Base-by-base conservation (phyloP, 2,113 vertebrate species). In the Arothron firmamentum region DNA sequence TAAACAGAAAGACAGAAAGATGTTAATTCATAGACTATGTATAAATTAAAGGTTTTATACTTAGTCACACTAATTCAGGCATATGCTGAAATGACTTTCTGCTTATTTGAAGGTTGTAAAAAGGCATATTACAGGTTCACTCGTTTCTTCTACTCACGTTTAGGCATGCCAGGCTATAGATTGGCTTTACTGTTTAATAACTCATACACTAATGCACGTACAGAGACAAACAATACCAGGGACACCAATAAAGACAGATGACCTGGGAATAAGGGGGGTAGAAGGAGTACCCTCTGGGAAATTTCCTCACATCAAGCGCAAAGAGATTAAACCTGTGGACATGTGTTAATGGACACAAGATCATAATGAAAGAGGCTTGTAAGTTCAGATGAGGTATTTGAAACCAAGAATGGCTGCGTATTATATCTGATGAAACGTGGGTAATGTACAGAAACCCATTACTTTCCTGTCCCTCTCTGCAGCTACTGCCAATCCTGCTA, bases 311-410 rank as follows among this genome's bases (percentile, higher is more conserved):
- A 88, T 89, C 81, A 80, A 80, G 78, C 67, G 77, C 78, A 74
- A 80, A 84, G 76, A 80, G 87, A 90, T 90, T 82, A 82, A 89
- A 74, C 75, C 83, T 79, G 72, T 76, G 66, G 72, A 86, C 53
- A 57, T 82, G 78, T 65, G 72, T 77, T 75, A 82, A 81, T 83
- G 80, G 87, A 83, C 76, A 74, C 75, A 72, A 74, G 67, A 79
- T 81, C 63, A 77, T 75, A 78, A 82, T 81, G 72, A 75, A 80
- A 72, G 77, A 47, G 57, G 83, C 76, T 85, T 64, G 52, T 78
- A 83, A 81, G 86, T 81, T 81, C 58, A 83, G 76, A 85, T 80
- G 75, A 87, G 75, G 70, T 81, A 77, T 68, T 77, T 70, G 74
- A 62, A 66, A 67, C 25, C 62, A 62, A 83, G 75, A 60, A 65